Conservation (phyloP, 2,113 vertebrate genomes). For the Carlito syrichta region DNA sequence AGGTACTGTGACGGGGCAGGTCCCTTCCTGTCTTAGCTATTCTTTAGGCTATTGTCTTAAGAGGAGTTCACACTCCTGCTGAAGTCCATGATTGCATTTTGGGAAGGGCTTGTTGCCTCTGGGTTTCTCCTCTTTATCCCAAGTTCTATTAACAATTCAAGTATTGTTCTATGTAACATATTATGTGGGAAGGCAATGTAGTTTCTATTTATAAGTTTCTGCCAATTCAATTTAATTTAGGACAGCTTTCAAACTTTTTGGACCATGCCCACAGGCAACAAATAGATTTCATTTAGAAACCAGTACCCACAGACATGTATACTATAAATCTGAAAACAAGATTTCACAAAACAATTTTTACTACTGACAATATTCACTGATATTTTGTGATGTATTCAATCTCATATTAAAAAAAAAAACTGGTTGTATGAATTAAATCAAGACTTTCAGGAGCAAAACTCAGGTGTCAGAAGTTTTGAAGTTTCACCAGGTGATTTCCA, state of each 20-base stretch:
- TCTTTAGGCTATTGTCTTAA: neutral
- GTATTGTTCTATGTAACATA: neutral
- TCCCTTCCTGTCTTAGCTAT: neutral
- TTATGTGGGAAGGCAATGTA: neutral
- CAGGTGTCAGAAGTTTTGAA: neutral
- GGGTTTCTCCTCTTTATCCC: neutral
- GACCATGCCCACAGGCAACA: neutral
- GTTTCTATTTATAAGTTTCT: neutral
- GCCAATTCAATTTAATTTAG: neutral
- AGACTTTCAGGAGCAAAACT: neutral
- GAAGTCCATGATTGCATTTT: neutral
- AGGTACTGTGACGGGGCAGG: accelerated
- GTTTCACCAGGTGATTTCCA: neutral
- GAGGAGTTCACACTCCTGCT: neutral
- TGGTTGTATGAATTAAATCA: neutral
- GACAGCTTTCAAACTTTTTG: neutral
- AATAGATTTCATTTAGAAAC: neutral
- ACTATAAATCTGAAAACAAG: neutral
- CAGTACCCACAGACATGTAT: neutral
- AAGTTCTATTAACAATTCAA: neutral
- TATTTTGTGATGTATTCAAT: neutral
- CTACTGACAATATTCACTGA: neutral
- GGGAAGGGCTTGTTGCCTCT: neutral
- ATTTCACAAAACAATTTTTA: neutral
- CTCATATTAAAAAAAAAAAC: neutral